phyloP scores from a whole-genome alignment of 1,140 invertebrate genomes.

The Neodiprion pinetum region DNA sequence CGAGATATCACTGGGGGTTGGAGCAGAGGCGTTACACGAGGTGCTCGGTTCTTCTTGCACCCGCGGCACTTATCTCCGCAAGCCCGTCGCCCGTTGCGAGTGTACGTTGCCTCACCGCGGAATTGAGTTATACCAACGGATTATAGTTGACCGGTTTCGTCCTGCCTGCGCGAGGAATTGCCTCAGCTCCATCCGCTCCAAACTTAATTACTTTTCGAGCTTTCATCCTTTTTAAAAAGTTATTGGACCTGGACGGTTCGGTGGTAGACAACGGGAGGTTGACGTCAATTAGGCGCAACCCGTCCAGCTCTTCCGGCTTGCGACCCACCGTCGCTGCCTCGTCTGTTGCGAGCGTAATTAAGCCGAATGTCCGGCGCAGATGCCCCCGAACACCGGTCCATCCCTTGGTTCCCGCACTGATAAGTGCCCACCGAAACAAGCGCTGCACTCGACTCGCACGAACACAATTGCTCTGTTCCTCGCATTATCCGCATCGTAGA shows the following conservation, averaged over 20 bases:
- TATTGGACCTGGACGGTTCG: neutral
- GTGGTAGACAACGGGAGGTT: neutral
- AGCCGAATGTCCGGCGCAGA: conserved; percentile 54
- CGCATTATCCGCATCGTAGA: too few relatives aligned
- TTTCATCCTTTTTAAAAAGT: neutral
- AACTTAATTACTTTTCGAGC: neutral
- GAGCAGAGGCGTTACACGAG: too few relatives aligned
- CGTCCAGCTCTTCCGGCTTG: conserved; percentile 17
- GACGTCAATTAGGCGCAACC: conserved; percentile 6
- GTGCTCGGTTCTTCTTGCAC: neutral
- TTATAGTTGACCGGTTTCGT: neutral
- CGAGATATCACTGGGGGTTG: neutral
- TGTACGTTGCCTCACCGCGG: too few relatives aligned
- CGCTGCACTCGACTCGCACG: neutral
- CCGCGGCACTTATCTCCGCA: neutral
- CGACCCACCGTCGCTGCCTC: conserved; percentile 34
- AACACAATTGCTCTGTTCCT: too few relatives aligned
- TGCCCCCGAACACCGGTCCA: conserved; percentile 29
- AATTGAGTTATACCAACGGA: neutral
- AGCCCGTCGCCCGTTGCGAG: neutral
- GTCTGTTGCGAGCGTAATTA: conserved; percentile 53
- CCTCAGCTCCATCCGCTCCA: neutral
- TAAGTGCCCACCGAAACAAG: neutral
- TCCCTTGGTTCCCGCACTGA: conserved; percentile 25
- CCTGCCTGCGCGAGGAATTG: neutral